Evolutionary conservation across 2,888 invertebrate species (phyloP).

Genomic region (Cyclophora albipunctata): DNA sequence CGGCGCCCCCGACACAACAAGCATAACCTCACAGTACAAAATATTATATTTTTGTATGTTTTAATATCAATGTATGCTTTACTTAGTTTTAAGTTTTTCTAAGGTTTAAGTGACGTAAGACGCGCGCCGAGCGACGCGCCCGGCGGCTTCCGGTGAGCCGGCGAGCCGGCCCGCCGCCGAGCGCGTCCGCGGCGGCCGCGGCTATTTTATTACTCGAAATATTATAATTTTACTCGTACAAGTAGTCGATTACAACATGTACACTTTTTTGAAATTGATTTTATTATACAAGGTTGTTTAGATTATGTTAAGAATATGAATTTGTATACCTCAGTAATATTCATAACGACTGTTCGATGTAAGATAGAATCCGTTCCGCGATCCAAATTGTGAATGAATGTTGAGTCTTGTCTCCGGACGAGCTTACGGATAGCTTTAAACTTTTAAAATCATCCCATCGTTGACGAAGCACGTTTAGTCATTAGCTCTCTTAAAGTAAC

Average conservation of each 20-base stretch:
- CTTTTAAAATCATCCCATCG: slow-evolving; percentile 61
- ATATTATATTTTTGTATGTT: slow-evolving; percentile 59
- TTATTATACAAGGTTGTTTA: slow-evolving; percentile 43
- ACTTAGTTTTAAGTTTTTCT: slow-evolving; percentile 56
- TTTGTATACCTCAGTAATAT: slow-evolving; percentile 51
- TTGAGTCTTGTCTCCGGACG: slow-evolving; percentile 10
- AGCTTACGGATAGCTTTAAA: slow-evolving; percentile 52
- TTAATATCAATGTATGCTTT: slow-evolving; percentile 63
- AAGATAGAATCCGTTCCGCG: slow-evolving; percentile 32
- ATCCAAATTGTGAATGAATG: slow-evolving; percentile 2
- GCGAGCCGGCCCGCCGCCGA: too few species aligned
- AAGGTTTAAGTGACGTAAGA: slow-evolving; percentile 30
- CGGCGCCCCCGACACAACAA: slow-evolving; percentile 6
- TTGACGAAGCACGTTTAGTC: slow-evolving; percentile 54
- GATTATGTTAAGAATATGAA: slow-evolving; percentile 43
- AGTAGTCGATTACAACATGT: slow-evolving; percentile 39
- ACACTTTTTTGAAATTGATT: slow-evolving; percentile 32
- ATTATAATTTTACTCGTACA: slow-evolving; percentile 47
- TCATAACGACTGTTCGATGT: slow-evolving; percentile 45
- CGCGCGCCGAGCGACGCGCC: slow-evolving; percentile 15
- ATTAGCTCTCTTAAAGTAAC: slow-evolving; percentile 50
- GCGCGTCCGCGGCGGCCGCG: too few species aligned
- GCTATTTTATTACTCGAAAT: slow-evolving; percentile 25
- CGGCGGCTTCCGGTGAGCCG: too few species aligned
- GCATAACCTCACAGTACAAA: slow-evolving; percentile 71